A percentile compares a stretch with the other conserved stretches of the same genome.
Evolutionary conservation across 2,797 vertebrate species (phyloP).

Genomic region (Fundulus diaphanus): DNA sequence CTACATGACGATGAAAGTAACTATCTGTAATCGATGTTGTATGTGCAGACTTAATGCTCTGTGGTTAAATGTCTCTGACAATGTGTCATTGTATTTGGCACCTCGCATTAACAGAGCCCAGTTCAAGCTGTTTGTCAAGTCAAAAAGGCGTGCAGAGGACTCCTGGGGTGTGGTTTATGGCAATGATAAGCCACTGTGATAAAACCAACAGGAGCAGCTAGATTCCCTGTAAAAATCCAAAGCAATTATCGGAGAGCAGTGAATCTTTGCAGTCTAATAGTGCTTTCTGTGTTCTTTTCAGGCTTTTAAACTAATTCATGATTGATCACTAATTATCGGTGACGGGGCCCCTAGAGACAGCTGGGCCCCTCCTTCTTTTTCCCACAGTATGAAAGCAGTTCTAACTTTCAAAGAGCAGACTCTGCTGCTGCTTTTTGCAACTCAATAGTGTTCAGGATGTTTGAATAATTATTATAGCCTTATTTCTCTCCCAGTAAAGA

Average conservation of each 20-base stretch:
- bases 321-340: slow-evolving; percentile 82
- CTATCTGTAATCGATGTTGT: neutral
- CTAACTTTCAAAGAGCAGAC: slow-evolving; percentile 71
- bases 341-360: slow-evolving; percentile 63
- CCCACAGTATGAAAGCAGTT: slow-evolving; percentile 58
- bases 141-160: neutral
- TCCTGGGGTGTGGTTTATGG: slow-evolving; percentile 46
- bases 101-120: neutral
- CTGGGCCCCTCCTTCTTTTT: slow-evolving; percentile 46
- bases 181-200: slow-evolving; percentile 39
- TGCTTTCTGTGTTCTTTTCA: slow-evolving; percentile 77
- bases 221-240: slow-evolving; percentile 60
- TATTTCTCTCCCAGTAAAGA: slow-evolving; percentile 64
- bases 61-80: neutral
- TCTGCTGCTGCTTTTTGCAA: slow-evolving; percentile 51
- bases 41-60: neutral
- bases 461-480: slow-evolving; percentile 67
- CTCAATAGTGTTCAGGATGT: slow-evolving; percentile 70
- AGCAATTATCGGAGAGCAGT: slow-evolving; percentile 78
- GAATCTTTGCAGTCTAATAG: slow-evolving; percentile 78
- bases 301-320: slow-evolving; percentile 80
- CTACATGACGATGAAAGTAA: neutral
- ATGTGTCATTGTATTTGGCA: neutral
- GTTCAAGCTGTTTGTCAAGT: neutral
- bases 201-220: slow-evolving; percentile 47